Percentiles rank a stretch among this genome's conserved stretches.
Evolutionary conservation across 2,888 invertebrate species (phyloP).

Genomic region (Andrena dorsata): DNA sequence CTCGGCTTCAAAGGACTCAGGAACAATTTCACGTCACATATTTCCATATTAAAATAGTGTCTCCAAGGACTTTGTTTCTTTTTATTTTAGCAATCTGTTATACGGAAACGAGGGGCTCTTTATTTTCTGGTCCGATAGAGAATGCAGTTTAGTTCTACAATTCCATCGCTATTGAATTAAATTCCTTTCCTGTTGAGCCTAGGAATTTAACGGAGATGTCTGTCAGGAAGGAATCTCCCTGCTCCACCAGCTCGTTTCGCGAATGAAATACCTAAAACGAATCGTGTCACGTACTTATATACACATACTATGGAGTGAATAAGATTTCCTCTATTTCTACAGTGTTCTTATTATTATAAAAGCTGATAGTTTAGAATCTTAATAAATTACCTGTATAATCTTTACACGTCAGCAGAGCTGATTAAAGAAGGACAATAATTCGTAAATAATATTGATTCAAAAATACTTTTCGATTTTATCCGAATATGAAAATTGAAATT

Average conservation of each 20-base stretch:
- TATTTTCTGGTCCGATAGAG: slow-evolving; percentile 25
- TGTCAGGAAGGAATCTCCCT: slow-evolving; percentile 19
- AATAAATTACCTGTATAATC: too few species aligned
- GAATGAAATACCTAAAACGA: background rate
- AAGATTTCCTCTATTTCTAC: background rate
- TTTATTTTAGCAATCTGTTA: slow-evolving; percentile 28
- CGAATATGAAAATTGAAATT: too few species aligned
- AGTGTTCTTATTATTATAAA: background rate
- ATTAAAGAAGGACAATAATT: too few species aligned
- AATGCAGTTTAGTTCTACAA: slow-evolving; percentile 36
- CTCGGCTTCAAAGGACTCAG: slow-evolving; percentile 18
- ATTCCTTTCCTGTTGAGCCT: slow-evolving; percentile 28
- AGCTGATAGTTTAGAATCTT: background rate
- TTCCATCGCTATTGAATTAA: slow-evolving; percentile 55
- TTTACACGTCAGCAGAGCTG: too few species aligned
- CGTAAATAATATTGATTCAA: too few species aligned
- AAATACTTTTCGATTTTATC: too few species aligned
- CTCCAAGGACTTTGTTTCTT: background rate
- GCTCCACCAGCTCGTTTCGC: background rate
- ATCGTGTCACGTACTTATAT: background rate
- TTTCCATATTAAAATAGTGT: background rate
- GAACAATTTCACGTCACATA: slow-evolving; percentile 18
- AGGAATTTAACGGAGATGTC: slow-evolving; percentile 28
- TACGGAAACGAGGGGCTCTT: slow-evolving; percentile 24
- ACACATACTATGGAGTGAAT: background rate